Evolutionary conservation across 2,797 vertebrate species (phyloP), one percentile per base, ranked within the genome.

Genomic region (Phalanger gymnotis): DNA sequence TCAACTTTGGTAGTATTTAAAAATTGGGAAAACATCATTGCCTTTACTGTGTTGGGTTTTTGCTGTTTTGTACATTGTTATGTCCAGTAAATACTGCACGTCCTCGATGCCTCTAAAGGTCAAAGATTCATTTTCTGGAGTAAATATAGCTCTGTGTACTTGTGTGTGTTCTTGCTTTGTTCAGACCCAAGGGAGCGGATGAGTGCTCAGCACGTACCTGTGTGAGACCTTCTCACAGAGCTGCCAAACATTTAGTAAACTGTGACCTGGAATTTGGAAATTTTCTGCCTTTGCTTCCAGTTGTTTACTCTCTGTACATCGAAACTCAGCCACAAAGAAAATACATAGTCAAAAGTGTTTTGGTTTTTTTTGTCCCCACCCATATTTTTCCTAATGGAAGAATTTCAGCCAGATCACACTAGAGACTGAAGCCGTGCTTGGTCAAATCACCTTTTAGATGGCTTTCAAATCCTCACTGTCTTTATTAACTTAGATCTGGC

Each of bases 261-360:
- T 0, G 30, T 93, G 95, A 54, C 95, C n/a, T 55, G 34, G 93
- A 95, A 90, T 87, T 93, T 54, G 14, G 47, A 56, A 12, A 95
- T 92, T n/a, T n/a, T 91, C 53, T 91, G 61, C 90, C 93, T 96
- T 94, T 54, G n/a, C 94, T 97, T 96, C 97, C 93, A 94, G 92
- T 92, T 95, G 55, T 92, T 96, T 34, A 16, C 92, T 97, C 96
- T 31, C 13, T 14, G 0, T 30, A 9, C 34, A 51, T 91, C 25
- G 47, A 95, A 53, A 92, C 13, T 53, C 7, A 93, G 9, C 57
- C 58, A 25, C 58, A 5, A 10, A 53, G 3, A 95, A 40, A 53
- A 51, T 0, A 6, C 22, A 56, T 47, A 89, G 47, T 52, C 53
- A 90, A 89, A 97, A 92, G 92, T 40, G 28, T 19, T 97, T 96